phyloP scores from a whole-genome alignment of 1,140 invertebrate species.

The Sinella curviseta region DNA sequence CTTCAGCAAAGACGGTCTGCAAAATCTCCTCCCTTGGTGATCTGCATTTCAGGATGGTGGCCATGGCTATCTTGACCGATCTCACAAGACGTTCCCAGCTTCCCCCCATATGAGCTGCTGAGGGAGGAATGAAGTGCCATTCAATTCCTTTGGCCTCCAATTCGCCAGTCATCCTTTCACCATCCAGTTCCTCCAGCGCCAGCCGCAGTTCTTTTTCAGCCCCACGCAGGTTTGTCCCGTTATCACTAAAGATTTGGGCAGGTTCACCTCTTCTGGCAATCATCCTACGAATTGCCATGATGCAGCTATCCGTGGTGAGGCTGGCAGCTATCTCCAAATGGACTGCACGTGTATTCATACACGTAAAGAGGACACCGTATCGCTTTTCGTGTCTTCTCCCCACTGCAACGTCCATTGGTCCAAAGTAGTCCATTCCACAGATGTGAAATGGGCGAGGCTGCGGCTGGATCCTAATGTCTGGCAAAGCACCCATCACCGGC shows the following conservation, averaged over 20 bases:
- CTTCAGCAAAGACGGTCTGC: not conserved
- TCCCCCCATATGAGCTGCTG: not conserved
- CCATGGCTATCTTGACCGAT: not conserved
- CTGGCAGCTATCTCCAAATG: slow-evolving; percentile 46
- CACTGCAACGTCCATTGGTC: slow-evolving; percentile 44
- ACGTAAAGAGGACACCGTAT: slow-evolving; percentile 39
- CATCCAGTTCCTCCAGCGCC: not conserved
- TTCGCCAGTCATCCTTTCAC: not conserved
- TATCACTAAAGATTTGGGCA: slow-evolving; percentile 49
- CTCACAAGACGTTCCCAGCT: not conserved
- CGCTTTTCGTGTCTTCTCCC: slow-evolving; percentile 32
- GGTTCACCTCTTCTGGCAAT: slow-evolving; percentile 48
- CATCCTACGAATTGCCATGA: slow-evolving; percentile 51
- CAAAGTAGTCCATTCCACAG: slow-evolving; percentile 46
- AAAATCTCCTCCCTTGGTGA: not conserved
- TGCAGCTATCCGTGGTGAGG: slow-evolving; percentile 49
- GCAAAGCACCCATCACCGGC: slow-evolving; percentile 41
- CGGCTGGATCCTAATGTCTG: slow-evolving; percentile 30
- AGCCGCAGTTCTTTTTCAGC: not conserved
- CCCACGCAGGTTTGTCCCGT: slow-evolving; percentile 51
- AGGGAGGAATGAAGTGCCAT: not conserved
- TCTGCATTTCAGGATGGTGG: not conserved
- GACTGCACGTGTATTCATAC: slow-evolving; percentile 38
- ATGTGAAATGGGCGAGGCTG: slow-evolving; percentile 38
- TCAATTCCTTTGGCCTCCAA: not conserved